phyloP scores from a whole-genome alignment of 2,797 vertebrate species.

The Lagodon rhomboides region DNA sequence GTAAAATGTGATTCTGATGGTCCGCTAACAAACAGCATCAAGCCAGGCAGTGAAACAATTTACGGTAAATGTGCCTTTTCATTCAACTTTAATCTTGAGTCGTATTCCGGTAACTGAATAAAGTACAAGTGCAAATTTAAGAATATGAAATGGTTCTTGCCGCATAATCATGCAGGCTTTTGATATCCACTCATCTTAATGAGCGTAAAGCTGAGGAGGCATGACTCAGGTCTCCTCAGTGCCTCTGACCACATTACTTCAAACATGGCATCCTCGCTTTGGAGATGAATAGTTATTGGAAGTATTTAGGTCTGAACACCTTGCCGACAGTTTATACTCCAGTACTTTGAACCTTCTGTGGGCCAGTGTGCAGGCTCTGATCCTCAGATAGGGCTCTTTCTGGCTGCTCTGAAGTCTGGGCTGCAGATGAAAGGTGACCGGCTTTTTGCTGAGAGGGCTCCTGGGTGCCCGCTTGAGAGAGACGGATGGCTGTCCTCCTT shows the following conservation, averaged over 20 bases:
- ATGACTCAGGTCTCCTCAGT: slow-evolving; percentile 4
- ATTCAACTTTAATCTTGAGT: slow-evolving; percentile 24
- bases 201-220: neutral
- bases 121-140: slow-evolving; percentile 6
- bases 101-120: slow-evolving; percentile 17
- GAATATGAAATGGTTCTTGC: slow-evolving; percentile 14
- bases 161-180: neutral
- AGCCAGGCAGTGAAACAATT: neutral
- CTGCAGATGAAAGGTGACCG: slow-evolving; percentile 43
- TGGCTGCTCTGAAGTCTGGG: slow-evolving; percentile 31
- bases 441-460: slow-evolving; percentile 17
- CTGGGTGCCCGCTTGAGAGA: slow-evolving; percentile 15
- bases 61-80: slow-evolving; percentile 10
- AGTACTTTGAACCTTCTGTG: slow-evolving; percentile 9
- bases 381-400: slow-evolving; percentile 18
- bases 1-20: neutral
- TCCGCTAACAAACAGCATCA: slow-evolving; percentile 8
- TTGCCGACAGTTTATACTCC: slow-evolving; percentile 1
- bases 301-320: neutral
- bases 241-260: neutral
- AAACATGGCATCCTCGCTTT: neutral
- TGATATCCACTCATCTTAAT: slow-evolving; percentile 6
- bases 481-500: slow-evolving; percentile 28
- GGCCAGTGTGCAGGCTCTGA: slow-evolving; percentile 15
- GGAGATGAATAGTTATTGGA: neutral